These are phyloP conservation scores for Meganola albula DNA, from an alignment of 2,888 invertebrate species.

Conservation along the genomic window DNA sequence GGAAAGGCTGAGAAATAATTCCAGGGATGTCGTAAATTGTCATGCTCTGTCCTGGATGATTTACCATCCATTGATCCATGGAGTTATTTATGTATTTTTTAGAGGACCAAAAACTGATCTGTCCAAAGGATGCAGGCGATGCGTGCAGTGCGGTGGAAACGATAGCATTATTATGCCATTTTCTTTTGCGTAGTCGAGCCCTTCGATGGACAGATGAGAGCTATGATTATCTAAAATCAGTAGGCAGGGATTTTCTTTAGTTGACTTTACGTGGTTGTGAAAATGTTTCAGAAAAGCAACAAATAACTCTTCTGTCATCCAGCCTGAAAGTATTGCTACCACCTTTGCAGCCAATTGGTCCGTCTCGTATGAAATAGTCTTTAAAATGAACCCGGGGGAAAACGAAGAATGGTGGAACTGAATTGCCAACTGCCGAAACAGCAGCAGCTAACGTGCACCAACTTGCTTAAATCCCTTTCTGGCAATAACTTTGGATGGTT, in stretches of 20 bases:
- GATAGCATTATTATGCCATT: slow-evolving; percentile 27
- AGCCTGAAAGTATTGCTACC: slow-evolving; percentile 27
- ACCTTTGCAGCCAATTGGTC: slow-evolving; percentile 26
- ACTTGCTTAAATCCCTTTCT: slow-evolving; percentile 26
- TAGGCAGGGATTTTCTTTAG: slow-evolving; percentile 1
- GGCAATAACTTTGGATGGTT: slow-evolving; percentile 1
- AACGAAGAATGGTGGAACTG: slow-evolving; percentile 32
- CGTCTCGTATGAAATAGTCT: slow-evolving; percentile 25
- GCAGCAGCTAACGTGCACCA: slow-evolving; percentile 41
- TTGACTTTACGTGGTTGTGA: slow-evolving; percentile 13
- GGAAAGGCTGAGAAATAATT: background rate
- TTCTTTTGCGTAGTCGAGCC: slow-evolving; percentile 21
- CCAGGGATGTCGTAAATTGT: background rate
- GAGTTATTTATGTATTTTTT: slow-evolving; percentile 26
- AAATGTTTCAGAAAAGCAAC: slow-evolving; percentile 30
- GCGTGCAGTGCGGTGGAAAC: slow-evolving; percentile 32
- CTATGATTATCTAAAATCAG: slow-evolving; percentile 31
- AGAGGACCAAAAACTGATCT: slow-evolving; percentile 28
- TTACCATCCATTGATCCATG: slow-evolving; percentile 1
- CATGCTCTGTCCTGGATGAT: background rate
- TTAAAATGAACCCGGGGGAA: slow-evolving; percentile 29
- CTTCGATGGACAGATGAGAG: slow-evolving; percentile 25
- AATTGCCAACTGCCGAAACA: slow-evolving; percentile 32
- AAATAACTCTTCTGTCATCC: slow-evolving; percentile 31
- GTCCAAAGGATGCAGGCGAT: slow-evolving; percentile 32